phyloP scores from a whole-genome alignment of 2,888 invertebrate species.

The Onthophagus sagittarius region DNA sequence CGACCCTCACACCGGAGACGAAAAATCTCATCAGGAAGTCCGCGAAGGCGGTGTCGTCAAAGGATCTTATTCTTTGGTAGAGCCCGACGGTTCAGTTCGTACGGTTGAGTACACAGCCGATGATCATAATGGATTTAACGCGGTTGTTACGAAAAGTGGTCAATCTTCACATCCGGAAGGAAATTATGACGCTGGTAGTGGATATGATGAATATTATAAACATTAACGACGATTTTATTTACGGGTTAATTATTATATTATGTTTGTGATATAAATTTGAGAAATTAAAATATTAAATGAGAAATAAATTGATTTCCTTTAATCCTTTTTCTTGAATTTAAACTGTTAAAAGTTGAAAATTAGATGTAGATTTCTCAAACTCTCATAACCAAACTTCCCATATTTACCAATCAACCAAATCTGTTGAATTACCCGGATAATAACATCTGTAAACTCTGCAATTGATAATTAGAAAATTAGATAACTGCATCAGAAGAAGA shows the following conservation, averaged over 20 bases:
- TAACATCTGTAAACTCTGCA: too few relatives aligned
- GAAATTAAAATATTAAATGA: neutral
- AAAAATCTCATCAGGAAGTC: conserved; percentile 20
- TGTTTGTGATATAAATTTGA: neutral
- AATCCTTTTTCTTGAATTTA: too few relatives aligned
- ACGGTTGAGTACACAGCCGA: conserved; percentile 21
- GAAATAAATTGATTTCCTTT: too few relatives aligned
- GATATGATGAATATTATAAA: neutral
- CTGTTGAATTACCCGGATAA: too few relatives aligned
- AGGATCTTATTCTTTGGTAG: conserved; percentile 20
- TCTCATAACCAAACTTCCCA: too few relatives aligned
- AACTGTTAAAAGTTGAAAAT: too few relatives aligned
- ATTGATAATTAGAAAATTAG: too few relatives aligned
- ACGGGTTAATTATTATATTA: neutral
- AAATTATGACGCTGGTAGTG: neutral
- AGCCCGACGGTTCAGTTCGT: conserved; percentile 21
- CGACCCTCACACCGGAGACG: conserved; percentile 19
- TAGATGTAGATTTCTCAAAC: too few relatives aligned
- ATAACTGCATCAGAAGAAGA: too few relatives aligned
- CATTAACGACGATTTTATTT: neutral
- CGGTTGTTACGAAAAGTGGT: conserved; percentile 17
- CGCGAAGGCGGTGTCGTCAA: conserved; percentile 17
- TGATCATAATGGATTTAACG: conserved; percentile 22
- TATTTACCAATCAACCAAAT: too few relatives aligned
- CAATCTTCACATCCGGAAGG: conserved; percentile 26